Evolutionary conservation across 2,888 invertebrate genomes (phyloP).

Genomic region (Crossocerus cetratus): DNA sequence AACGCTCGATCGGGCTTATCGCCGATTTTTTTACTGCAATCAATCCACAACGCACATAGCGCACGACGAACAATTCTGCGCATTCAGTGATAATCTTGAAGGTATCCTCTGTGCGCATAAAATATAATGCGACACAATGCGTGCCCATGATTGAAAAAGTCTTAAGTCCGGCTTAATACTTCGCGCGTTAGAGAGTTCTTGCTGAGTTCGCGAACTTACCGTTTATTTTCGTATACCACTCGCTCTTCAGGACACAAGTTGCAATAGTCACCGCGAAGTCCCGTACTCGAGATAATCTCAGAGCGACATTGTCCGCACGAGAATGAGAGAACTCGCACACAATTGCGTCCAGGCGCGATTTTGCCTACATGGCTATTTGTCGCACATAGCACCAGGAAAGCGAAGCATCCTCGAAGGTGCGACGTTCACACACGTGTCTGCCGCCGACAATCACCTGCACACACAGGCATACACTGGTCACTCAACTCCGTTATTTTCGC

Average conservation of each 20-base stretch:
- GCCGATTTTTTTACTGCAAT: too few relatives aligned
- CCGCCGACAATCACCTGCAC: background rate
- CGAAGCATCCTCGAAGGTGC: slow-evolving; percentile 14
- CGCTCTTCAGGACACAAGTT: background rate
- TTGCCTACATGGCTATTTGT: slow-evolving; percentile 16
- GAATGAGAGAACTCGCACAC: slow-evolving; percentile 3
- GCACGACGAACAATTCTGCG: too few relatives aligned
- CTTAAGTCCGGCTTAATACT: too few relatives aligned
- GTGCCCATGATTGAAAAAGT: too few relatives aligned
- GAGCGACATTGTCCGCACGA: background rate
- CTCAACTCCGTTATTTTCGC: slow-evolving; percentile 2
- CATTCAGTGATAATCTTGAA: too few relatives aligned
- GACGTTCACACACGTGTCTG: slow-evolving; percentile 4
- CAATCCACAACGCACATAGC: too few relatives aligned
- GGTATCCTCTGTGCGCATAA: too few relatives aligned
- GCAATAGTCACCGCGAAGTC: background rate
- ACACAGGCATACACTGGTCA: slow-evolving; percentile 2
- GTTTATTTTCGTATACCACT: background rate
- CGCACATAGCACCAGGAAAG: slow-evolving; percentile 10
- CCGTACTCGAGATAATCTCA: background rate
- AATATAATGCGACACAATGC: too few relatives aligned
- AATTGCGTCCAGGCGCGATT: slow-evolving; percentile 2
- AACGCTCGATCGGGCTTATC: too few relatives aligned
- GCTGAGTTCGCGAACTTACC: background rate
- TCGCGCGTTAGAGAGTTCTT: too few relatives aligned